These are phyloP conservation scores for Eolophus roseicapilla DNA, from an alignment of 2,113 vertebrate genomes.

Conservation along the genomic window DNA sequence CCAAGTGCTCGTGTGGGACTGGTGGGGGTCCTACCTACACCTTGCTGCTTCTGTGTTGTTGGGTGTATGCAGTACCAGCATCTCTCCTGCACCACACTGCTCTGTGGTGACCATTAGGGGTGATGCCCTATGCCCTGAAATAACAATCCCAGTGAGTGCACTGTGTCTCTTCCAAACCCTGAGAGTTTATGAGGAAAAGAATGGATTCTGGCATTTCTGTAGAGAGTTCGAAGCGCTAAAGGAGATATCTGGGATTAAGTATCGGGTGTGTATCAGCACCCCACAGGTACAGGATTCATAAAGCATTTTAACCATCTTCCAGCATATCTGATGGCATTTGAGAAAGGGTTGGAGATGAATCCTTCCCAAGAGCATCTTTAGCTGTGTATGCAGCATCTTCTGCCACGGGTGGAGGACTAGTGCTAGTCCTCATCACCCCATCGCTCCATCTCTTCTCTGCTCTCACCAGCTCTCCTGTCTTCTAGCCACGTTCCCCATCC, in stretches of 20 bases:
- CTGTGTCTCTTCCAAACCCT: background rate
- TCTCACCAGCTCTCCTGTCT: background rate
- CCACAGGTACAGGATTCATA: constrained; percentile 45
- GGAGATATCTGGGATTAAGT: constrained; percentile 31
- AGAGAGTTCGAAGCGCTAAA: constrained; percentile 7
- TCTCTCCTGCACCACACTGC: background rate
- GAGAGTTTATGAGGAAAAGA: background rate
- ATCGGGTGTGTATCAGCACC: background rate
- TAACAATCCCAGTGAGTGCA: rapidly evolving
- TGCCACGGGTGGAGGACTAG: rapidly evolving
- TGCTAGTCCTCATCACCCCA: background rate
- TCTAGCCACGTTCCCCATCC: background rate
- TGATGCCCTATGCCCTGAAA: background rate
- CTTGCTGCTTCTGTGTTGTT: background rate
- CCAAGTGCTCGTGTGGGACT: rapidly evolving
- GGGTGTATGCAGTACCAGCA: rapidly evolving
- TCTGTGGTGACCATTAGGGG: background rate
- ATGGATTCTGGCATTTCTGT: constrained; percentile 26
- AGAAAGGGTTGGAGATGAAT: background rate
- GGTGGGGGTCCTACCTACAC: background rate
- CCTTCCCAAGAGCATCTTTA: background rate
- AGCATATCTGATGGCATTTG: background rate
- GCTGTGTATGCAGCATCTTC: background rate
- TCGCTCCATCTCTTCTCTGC: background rate
- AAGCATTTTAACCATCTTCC: background rate